Evolutionary conservation across 2,113 vertebrate species (phyloP).

Genomic region (Gobius niger): DNA sequence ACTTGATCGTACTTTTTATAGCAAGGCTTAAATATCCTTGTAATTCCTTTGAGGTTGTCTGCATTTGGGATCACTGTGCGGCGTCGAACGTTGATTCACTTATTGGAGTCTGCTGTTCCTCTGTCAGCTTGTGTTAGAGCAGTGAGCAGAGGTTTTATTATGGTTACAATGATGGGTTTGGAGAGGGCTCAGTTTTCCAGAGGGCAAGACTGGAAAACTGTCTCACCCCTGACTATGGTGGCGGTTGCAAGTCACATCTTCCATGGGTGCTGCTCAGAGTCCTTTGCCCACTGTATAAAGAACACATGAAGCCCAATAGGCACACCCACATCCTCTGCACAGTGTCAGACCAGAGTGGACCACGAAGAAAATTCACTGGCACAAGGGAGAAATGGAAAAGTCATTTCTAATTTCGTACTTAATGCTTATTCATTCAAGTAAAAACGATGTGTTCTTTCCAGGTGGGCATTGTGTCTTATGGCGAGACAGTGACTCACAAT

Average conservation of each 20-base stretch:
- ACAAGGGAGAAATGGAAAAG: slow-evolving; percentile 10
- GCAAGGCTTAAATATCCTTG: slow-evolving; percentile 9
- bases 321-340: slow-evolving; percentile 57
- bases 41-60: slow-evolving; percentile 11
- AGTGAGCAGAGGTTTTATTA: slow-evolving; percentile 49
- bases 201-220: slow-evolving; percentile 68
- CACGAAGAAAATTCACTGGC: slow-evolving; percentile 3
- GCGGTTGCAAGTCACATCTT: slow-evolving; percentile 67
- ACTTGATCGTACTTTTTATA: not conserved
- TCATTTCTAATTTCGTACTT: slow-evolving; percentile 1
- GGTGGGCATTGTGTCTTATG: slow-evolving; percentile 96
- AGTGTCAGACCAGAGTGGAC: slow-evolving; percentile 22
- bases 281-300: slow-evolving; percentile 55
- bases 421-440: slow-evolving; percentile 15
- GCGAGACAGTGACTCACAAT: slow-evolving; percentile 85
- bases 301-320: slow-evolving; percentile 38
- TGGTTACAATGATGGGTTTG: slow-evolving; percentile 40
- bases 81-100: slow-evolving; percentile 11
- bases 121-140: slow-evolving; percentile 27
- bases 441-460: slow-evolving; percentile 57
- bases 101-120: slow-evolving; percentile 41
- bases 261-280: slow-evolving; percentile 59
- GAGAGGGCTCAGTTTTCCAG: slow-evolving; percentile 63
- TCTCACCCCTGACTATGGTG: slow-evolving; percentile 20
- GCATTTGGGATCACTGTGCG: slow-evolving; percentile 7